Evolutionary conservation across 2,113 vertebrate genomes (phyloP).

Genomic region (Colossoma macropomum): DNA sequence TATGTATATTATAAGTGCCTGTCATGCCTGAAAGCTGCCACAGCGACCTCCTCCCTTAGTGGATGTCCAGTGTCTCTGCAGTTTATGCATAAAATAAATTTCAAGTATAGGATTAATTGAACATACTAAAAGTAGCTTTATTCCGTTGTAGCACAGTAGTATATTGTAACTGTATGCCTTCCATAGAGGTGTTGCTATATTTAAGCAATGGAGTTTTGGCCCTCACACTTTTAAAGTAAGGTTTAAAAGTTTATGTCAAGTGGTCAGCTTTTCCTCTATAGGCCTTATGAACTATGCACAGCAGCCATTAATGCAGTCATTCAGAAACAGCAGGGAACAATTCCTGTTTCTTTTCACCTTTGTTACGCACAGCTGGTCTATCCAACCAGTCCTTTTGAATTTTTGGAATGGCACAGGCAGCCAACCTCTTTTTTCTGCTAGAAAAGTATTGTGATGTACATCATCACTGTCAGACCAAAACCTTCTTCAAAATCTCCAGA

Average conservation of each 20-base stretch:
- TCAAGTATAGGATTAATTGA: not conserved
- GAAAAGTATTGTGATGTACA: too few species aligned
- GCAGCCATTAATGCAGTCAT: not conserved
- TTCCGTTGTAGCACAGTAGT: too few species aligned
- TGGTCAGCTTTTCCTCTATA: too few species aligned
- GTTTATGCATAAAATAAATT: not conserved
- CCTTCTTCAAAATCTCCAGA: too few species aligned
- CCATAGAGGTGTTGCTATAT: not conserved
- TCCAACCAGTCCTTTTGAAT: not conserved
- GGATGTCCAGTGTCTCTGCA: not conserved
- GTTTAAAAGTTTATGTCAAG: too few species aligned
- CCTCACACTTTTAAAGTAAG: too few species aligned
- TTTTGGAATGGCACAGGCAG: not conserved
- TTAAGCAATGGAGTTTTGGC: not conserved
- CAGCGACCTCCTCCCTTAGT: not conserved
- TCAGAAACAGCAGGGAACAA: not conserved
- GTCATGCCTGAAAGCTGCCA: slow-evolving; percentile 45
- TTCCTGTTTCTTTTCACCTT: not conserved
- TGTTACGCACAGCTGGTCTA: not conserved
- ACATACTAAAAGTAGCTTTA: not conserved
- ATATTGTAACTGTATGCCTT: too few species aligned
- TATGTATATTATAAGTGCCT: slow-evolving; percentile 70
- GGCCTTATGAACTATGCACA: not conserved
- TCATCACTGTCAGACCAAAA: not conserved
- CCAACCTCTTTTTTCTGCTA: too few species aligned